Conservation (phyloP, 2,888 invertebrate genomes). For the Apodemia mormo region DNA sequence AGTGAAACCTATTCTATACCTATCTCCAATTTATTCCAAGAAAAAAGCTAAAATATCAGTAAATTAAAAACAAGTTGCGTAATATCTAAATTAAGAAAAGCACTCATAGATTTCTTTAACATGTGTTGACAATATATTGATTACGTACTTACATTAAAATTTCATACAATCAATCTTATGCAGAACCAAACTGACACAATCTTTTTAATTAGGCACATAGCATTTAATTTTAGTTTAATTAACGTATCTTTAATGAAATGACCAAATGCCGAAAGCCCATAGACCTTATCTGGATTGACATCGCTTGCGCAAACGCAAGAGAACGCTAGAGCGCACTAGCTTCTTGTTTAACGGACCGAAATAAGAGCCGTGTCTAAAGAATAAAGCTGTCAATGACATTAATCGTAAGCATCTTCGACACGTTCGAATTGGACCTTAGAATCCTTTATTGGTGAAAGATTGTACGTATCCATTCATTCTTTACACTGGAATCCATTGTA, state of each 20-base stretch:
- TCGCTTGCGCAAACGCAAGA: conserved; percentile 39
- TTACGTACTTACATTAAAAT: conserved; percentile 1
- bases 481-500: neutral
- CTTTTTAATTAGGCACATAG: conserved; percentile 31
- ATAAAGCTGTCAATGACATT: conserved; percentile 61
- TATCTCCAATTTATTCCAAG: no score
- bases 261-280: conserved; percentile 42
- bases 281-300: conserved; percentile 37
- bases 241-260: conserved; percentile 46
- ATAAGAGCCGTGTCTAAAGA: conserved; percentile 47
- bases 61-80: no score
- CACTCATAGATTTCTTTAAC: no score
- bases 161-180: conserved; percentile 2
- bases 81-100: no score
- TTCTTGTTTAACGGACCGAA: conserved; percentile 51
- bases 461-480: conserved; percentile 43
- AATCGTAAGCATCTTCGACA: conserved; percentile 60
- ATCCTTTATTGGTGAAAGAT: conserved; percentile 42
- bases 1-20: no score
- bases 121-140: neutral
- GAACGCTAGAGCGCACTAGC: conserved; percentile 40
- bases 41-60: no score
- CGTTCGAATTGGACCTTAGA: conserved; percentile 46
- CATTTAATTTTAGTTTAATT: conserved; percentile 36
- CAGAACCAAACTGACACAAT: neutral